Conservation (phyloP, 2,888 invertebrate species). For the Thelaira solivaga region DNA sequence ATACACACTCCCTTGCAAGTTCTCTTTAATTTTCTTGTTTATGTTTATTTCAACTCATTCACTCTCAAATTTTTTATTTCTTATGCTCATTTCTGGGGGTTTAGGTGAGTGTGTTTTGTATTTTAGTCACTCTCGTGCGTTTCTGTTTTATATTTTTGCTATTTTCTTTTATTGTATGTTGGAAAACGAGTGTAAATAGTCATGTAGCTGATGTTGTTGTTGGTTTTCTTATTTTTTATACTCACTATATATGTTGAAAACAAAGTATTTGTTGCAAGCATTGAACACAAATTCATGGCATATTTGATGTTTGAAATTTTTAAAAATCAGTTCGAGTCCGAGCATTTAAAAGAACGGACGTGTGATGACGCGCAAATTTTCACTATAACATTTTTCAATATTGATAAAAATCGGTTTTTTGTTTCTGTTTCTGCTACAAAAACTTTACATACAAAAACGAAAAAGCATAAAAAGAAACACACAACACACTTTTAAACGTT, state of each 20-base stretch:
- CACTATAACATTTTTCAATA: constrained; percentile 55
- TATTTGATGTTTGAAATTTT: constrained; percentile 60
- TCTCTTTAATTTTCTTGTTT: neutral
- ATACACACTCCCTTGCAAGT: neutral
- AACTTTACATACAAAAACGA: constrained; percentile 59
- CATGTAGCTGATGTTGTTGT: too few species aligned
- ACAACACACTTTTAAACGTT: constrained; percentile 38
- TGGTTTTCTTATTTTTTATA: constrained; percentile 12
- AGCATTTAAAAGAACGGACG: constrained; percentile 75
- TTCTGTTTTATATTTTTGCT: neutral
- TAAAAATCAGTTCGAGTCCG: constrained; percentile 77
- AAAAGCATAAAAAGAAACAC: constrained; percentile 42
- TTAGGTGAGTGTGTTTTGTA: constrained; percentile 25
- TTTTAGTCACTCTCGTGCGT: neutral
- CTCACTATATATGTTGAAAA: neutral
- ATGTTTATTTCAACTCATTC: neutral
- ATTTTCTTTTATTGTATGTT: neutral
- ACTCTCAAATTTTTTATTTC: neutral
- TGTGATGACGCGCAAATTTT: constrained; percentile 71
- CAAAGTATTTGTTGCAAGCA: constrained; percentile 48
- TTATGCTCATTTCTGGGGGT: neutral
- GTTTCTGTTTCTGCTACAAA: constrained; percentile 58
- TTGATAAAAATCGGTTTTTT: constrained; percentile 65
- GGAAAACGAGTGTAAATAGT: constrained; percentile 28
- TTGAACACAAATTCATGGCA: constrained; percentile 58